Evolutionary conservation across 2,888 invertebrate species (phyloP), one percentile per base, ranked within the genome.

Genomic region (Smittia aterrima): DNA sequence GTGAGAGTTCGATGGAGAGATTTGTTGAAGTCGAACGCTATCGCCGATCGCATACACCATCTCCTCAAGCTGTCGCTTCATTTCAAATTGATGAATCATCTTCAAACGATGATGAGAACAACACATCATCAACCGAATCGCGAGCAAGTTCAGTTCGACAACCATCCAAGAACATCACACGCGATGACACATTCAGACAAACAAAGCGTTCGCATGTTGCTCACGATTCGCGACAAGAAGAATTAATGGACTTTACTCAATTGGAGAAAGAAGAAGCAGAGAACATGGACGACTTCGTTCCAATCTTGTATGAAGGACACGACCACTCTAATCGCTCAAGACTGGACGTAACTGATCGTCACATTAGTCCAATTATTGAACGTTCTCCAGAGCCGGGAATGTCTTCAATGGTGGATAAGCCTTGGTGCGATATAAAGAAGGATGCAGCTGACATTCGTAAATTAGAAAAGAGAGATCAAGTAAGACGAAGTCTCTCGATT

Each of bases 241-340:
- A 88, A 80, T 80, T 88, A 41, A 86, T 86, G 82, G 85, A 87
- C 83, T 87, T 88, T 78, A 88, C 88, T 76, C 87, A 88, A 73
- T 84, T 88, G 77, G 88, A 88, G 80, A 87, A 88, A 80, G 86
- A 86, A 76, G 88, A 88, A 79, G 83, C 86, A 76, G 82, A 84
- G 77, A 82, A 82, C 78, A 77, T 77, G 24, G 79, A 79, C 1
- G 79, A 80, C 32, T 82, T 79, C 75, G 79, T 79, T 20, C 79
- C 81, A 13, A 81, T 83, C 20, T 81, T 79, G 32, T 83, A 83
- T 40, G 78, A 79, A 2, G 80, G 79, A 64, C 83, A 83, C 24
- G 22, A 54, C 40, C n/a, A 54, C 18, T 24, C 25, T 66, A 25
- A 1, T 27, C 40, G 16, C 3, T 40, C 9, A 18, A 2, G n/a